Percentiles rank a stretch among this genome's conserved stretches.
Evolutionary conservation across 2,113 vertebrate genomes (phyloP).

Genomic region (Gyps fulvus): DNA sequence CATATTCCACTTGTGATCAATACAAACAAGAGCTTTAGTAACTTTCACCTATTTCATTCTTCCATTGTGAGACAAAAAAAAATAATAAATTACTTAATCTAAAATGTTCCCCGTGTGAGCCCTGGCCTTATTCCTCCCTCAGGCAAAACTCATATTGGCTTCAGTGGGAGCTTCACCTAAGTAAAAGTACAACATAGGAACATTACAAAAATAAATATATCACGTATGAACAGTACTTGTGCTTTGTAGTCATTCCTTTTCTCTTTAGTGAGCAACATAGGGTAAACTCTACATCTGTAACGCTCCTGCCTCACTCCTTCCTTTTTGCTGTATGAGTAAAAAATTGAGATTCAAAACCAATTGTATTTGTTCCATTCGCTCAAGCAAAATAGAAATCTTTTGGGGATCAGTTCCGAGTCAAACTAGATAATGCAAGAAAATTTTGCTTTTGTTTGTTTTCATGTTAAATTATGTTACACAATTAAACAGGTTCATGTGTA

Average conservation of each 20-base stretch:
- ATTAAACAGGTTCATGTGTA: neutral
- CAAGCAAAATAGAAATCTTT: neutral
- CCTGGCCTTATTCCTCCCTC: constrained; percentile 3
- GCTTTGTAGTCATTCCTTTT: neutral
- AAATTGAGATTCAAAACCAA: neutral
- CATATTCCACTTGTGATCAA: neutral
- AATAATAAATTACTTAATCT: neutral
- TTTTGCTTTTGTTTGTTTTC: neutral
- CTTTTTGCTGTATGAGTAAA: neutral
- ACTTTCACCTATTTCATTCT: constrained; percentile 8
- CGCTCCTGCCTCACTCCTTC: neutral
- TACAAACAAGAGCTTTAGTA: constrained; percentile 25
- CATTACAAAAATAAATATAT: neutral
- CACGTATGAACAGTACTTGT: neutral
- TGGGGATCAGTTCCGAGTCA: neutral
- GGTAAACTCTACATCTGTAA: neutral
- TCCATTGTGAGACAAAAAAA: constrained; percentile 21
- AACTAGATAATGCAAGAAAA: constrained; percentile 3
- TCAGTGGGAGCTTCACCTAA: constrained; percentile 3
- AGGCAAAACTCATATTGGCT: constrained; percentile 10
- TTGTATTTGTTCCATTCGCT: neutral
- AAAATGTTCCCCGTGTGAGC: neutral
- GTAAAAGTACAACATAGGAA: neutral
- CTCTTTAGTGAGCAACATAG: neutral
- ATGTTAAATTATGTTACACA: neutral